phyloP scores from a whole-genome alignment of 2,888 invertebrate species.

The Conus canariensis region DNA sequence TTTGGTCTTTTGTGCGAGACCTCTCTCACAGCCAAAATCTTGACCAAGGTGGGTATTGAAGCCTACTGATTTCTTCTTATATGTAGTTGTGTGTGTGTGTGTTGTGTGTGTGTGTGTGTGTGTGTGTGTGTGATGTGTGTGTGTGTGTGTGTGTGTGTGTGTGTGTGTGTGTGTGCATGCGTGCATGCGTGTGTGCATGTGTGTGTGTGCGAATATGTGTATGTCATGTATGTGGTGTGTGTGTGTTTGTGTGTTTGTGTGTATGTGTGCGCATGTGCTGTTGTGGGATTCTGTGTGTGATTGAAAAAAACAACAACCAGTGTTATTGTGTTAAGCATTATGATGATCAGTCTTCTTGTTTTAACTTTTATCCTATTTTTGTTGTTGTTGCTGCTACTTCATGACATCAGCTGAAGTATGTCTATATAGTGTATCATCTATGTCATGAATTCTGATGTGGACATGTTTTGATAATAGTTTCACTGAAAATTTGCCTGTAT shows the following conservation, averaged over 20 bases:
- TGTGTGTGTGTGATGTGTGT: not conserved
- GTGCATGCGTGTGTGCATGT: not conserved
- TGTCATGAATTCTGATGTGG: too few species aligned
- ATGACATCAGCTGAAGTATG: too few species aligned
- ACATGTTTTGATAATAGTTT: too few species aligned
- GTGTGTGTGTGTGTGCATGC: slow-evolving; percentile 13
- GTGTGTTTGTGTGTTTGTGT: not conserved
- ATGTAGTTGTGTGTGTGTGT: not conserved
- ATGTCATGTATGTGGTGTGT: not conserved
- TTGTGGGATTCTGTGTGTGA: too few species aligned
- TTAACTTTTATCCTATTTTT: too few species aligned
- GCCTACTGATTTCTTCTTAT: not conserved
- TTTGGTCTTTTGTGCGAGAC: slow-evolving; percentile 80
- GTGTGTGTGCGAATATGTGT: not conserved
- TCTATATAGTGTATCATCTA: too few species aligned
- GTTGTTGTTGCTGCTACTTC: too few species aligned
- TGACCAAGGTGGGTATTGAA: slow-evolving; percentile 2
- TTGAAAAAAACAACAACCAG: too few species aligned
- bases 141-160: not conserved
- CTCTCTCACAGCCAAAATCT: slow-evolving; percentile 48
- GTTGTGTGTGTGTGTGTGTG: not conserved
- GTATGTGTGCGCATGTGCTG: too few species aligned
- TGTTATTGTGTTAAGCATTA: too few species aligned
- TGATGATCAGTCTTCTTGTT: too few species aligned
- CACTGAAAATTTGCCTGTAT: too few species aligned